These are phyloP conservation scores for Lepidiolamprologus cunningtoni DNA, from an alignment of 2,113 vertebrate genomes.

Conservation along the genomic window DNA sequence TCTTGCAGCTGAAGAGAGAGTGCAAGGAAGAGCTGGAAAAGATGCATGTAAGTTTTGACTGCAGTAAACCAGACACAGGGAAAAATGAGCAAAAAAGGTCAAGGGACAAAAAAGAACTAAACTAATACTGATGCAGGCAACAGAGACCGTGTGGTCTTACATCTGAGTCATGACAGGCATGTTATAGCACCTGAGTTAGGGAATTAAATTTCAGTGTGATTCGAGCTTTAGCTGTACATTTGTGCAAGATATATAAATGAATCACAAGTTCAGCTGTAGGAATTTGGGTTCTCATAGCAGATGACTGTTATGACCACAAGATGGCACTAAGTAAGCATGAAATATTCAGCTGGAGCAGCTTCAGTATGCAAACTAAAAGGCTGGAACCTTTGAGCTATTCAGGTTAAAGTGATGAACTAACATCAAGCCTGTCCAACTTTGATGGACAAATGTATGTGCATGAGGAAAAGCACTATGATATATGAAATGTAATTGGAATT, in stretches of 20 bases:
- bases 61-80: background rate
- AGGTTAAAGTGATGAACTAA: background rate
- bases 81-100: background rate
- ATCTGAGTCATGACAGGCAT: background rate
- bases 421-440: fast-evolving
- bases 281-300: background rate
- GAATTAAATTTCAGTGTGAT: background rate
- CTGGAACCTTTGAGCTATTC: background rate
- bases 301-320: conserved; percentile 24
- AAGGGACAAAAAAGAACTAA: background rate
- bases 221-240: background rate
- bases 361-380: background rate
- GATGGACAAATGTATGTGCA: fast-evolving
- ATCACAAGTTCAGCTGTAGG: background rate
- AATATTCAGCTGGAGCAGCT: background rate
- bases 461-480: background rate
- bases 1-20: conserved; percentile 91
- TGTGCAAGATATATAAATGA: background rate
- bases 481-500: background rate
- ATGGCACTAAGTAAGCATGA: conserved; percentile 32
- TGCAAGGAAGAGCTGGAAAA: conserved; percentile 88
- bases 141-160: background rate
- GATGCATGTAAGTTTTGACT: background rate
- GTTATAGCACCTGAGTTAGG: background rate
- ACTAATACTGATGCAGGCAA: background rate